Conservation (phyloP, 2,797 vertebrate genomes). For the Crenuchus spilurus region DNA sequence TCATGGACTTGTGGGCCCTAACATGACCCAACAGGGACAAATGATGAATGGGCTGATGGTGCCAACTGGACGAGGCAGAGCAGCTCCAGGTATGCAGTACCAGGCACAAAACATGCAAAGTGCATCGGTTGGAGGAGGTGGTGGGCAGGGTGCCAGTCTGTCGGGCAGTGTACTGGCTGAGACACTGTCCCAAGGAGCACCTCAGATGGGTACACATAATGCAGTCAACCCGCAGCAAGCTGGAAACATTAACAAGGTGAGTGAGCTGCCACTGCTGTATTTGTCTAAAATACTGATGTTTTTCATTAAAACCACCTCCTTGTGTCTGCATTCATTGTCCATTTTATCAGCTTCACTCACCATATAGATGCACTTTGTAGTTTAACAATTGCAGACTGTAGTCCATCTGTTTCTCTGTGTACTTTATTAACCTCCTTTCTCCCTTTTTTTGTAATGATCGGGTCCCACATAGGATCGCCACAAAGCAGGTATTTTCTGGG, state of each 20-base stretch:
- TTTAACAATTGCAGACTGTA: too few relatives aligned
- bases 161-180: conserved; percentile 90
- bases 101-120: conserved; percentile 86
- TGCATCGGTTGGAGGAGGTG: conserved; percentile 68
- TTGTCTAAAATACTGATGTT: too few relatives aligned
- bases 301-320: too few relatives aligned
- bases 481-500: too few relatives aligned
- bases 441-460: too few relatives aligned
- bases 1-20: conserved; percentile 86
- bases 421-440: too few relatives aligned
- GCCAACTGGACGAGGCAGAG: conserved; percentile 86
- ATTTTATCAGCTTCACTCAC: too few relatives aligned
- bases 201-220: conserved; percentile 85
- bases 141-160: conserved; percentile 77
- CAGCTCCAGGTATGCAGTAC: conserved; percentile 88
- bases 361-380: too few relatives aligned
- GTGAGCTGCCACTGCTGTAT: conserved; percentile 45
- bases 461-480: too few relatives aligned
- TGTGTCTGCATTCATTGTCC: too few relatives aligned
- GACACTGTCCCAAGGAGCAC: conserved; percentile 88
- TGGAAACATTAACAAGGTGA: conserved; percentile 93
- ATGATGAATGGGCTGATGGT: conserved; percentile 93
- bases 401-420: too few relatives aligned
- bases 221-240: conserved; percentile 87
- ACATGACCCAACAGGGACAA: conserved; percentile 82